Percentiles rank a stretch among this genome's conserved stretches.
These are phyloP conservation scores for Festucalex cinctus DNA, from an alignment of 2,113 vertebrate genomes.

Conservation along the genomic window DNA sequence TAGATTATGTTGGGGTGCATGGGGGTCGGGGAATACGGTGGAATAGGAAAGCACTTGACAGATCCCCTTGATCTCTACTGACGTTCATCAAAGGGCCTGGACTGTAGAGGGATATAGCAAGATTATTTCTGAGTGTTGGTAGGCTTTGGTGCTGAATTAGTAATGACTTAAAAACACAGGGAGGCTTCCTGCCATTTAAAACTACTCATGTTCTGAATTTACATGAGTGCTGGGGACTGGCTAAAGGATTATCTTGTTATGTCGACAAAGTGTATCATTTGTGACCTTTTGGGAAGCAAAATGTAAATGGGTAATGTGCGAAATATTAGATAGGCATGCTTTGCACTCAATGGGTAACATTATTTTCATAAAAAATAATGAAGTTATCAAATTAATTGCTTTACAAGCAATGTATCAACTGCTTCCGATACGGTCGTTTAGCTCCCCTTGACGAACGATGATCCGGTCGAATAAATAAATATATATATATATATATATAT, in stretches of 20 bases:
- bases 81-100: slow-evolving; percentile 74
- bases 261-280: neutral
- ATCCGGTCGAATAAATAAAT: too few relatives aligned
- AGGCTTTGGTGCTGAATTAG: slow-evolving; percentile 74
- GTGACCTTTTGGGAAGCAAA: slow-evolving; percentile 2
- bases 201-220: slow-evolving; percentile 32
- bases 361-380: too few relatives aligned
- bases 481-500: too few relatives aligned
- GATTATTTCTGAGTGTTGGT: slow-evolving; percentile 74
- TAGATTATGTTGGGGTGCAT: slow-evolving; percentile 62
- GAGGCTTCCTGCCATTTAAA: slow-evolving; percentile 52
- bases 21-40: neutral
- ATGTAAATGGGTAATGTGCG: neutral
- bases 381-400: too few relatives aligned
- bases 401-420: too few relatives aligned
- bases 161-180: slow-evolving; percentile 65
- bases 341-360: too few relatives aligned
- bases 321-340: neutral
- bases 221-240: slow-evolving; percentile 2
- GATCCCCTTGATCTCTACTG: slow-evolving; percentile 74
- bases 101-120: slow-evolving; percentile 63
- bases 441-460: too few relatives aligned
- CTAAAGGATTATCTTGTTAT: neutral
- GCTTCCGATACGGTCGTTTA: too few relatives aligned
- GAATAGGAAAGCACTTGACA: slow-evolving; percentile 75